Percentiles rank a stretch among this genome's conserved stretches.
Evolutionary conservation across 2,113 vertebrate species (phyloP).

Genomic region (Dryoscopus gambensis): DNA sequence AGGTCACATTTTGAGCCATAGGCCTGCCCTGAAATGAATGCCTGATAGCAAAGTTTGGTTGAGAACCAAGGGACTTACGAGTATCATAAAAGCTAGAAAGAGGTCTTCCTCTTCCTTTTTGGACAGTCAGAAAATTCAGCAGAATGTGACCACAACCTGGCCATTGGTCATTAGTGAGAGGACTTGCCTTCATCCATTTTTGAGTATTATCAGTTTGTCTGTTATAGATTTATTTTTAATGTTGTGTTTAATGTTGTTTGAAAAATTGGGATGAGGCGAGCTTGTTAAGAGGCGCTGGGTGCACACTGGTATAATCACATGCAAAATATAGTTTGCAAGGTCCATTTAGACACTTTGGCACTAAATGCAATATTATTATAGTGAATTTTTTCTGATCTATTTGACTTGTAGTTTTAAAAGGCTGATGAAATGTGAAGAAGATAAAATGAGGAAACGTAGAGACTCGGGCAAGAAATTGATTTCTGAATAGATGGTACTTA

Average conservation of each 20-base stretch:
- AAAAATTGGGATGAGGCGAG: neutral
- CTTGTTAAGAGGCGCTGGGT: neutral
- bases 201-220: neutral
- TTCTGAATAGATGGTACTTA: slow-evolving; percentile 29
- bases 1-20: neutral
- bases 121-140: neutral
- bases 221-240: slow-evolving; percentile 7
- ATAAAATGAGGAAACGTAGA: neutral
- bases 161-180: neutral
- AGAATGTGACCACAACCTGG: neutral
- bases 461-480: slow-evolving; percentile 34
- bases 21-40: neutral
- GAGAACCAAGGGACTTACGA: neutral
- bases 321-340: slow-evolving; percentile 11
- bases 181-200: neutral
- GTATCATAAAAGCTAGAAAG: neutral
- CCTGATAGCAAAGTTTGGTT: neutral
- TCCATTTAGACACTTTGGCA: neutral
- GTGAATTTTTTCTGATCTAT: neutral
- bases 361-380: neutral
- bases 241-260: slow-evolving; percentile 25
- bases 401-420: slow-evolving; percentile 32
- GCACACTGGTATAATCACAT: neutral
- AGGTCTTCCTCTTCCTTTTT: neutral
- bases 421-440: slow-evolving; percentile 20